Base-by-base conservation (phyloP, 2,113 vertebrate genomes). In the Rhinopithecus roxellana region DNA sequence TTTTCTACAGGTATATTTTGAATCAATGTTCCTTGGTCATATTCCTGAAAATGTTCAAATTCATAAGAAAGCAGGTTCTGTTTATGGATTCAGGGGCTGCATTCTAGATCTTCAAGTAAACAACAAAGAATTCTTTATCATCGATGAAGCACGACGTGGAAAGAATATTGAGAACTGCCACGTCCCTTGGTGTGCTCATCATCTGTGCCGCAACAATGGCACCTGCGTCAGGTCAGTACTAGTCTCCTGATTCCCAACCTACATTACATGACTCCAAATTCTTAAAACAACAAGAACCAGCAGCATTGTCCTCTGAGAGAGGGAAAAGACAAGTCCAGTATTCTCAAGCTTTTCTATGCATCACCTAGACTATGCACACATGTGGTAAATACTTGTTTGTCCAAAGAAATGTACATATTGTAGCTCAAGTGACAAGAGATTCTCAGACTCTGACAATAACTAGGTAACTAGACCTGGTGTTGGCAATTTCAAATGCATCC, bases 81-180 rank as follows among this genome's bases (percentile, higher is more conserved):
- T 98, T 92, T 89, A 93, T 84, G 98, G 99, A 78, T 99, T 99
- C 95, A 98, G 96, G 50, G 99, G 99, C 55, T 99, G 99, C 32
- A 98, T 99, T 95, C 95, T 98, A 77, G 99, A 99, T 96, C 98
- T 99, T 97, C 99, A 99, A 98, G 97, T 99, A 90, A 99, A 99
- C 98, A 98, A 98, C 87, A 98, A 98, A 93, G 99, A 99, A 96
- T 83, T 99, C 70, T 98, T 98, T 98, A 97, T 99, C 93, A 97
- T 98, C 86, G 98, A 98, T 11, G 98, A 99, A 79, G 99, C 99
- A 2, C 93, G 98, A 74, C 97, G 43, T 90, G 99, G 99, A 83
- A 99, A 93, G 95, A 99, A 99, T 95, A 97, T 99, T 98, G 98
- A 99, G 61, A 99, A 99, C 98, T 99, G 99, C 94, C 98, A 99